Base-by-base conservation (phyloP, 1,140 invertebrate genomes). In the Neelides sp. region DNA sequence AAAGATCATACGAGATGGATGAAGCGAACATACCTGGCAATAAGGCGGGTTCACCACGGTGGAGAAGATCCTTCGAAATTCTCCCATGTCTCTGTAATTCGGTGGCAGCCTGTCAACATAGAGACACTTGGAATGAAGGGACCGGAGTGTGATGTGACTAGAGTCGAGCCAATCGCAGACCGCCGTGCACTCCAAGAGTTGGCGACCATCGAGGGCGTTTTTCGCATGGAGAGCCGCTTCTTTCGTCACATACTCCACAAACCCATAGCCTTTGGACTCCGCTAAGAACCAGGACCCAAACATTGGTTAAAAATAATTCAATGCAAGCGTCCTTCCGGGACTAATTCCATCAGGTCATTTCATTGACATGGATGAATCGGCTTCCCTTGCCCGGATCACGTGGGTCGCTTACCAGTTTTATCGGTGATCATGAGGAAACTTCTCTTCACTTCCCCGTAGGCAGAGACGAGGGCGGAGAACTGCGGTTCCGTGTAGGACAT, bases 221-320 rank as follows among this genome's bases (percentile, higher is more conserved):
- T 71, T 69, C 4, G 71, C 72, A 39, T 69, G 68, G 2, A 70
- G 59, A 2, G 71, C 71, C 20, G 69, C 68, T 51, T 73, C 68
- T 58, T 69, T 71, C 26, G 65, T 71, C 17, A 65, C 61, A 64
- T 73, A 77, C 57, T 76, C 73, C 7, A 77, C 73, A 60, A 77
- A 71, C n/a, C 75, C 76, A 65, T 77, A 78, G 2, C 73, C 73
- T 62, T 76, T 76, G 59, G 68, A 74, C 39, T 72, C 66, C 58
- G 74, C 73, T 69, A 63, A n/a, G n/a, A n/a, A n/a, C n/a, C n/a
- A n/a, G n/a, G 17, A 54, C 46, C 26, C 55, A 51, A 56, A 50
- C 12, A 55, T 22, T 10, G 26, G 4, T n/a, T n/a, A n/a, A n/a
- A n/a, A n/a, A n/a, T 40, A 8, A 7, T 19, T 40, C 20, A 40